Percentiles rank a stretch among this genome's conserved stretches.
phyloP scores from a whole-genome alignment of 2,888 invertebrate species.

The Malthinus seriepunctatus region DNA sequence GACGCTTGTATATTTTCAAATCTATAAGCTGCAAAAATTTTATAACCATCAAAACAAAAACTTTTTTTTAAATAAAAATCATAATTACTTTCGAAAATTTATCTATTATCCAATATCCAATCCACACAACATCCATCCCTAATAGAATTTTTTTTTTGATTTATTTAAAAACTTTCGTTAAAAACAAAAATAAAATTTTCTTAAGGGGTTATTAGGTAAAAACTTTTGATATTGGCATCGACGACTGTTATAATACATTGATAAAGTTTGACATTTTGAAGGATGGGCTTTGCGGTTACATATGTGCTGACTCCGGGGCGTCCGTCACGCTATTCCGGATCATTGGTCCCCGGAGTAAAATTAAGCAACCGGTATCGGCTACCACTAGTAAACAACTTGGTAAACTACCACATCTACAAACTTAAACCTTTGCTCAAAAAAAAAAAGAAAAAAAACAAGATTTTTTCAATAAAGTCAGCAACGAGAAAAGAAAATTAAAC shows the following conservation, averaged over 20 bases:
- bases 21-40: constrained; percentile 24
- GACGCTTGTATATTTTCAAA: constrained; percentile 16
- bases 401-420: constrained; percentile 23
- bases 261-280: constrained; percentile 51
- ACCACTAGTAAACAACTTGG: constrained; percentile 35
- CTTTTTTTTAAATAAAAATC: constrained; percentile 7
- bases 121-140: background rate
- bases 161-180: constrained; percentile 3
- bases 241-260: constrained; percentile 47
- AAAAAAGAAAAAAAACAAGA: constrained; percentile 33
- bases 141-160: background rate
- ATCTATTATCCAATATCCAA: background rate
- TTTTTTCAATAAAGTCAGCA: constrained; percentile 38
- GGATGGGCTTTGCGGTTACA: constrained; percentile 43
- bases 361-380: constrained; percentile 35
- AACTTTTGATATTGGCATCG: constrained; percentile 50
- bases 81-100: background rate
- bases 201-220: constrained; percentile 32
- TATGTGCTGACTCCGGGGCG: constrained; percentile 34
- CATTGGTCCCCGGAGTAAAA: constrained; percentile 40
- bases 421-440: constrained; percentile 20
- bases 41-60: constrained; percentile 10
- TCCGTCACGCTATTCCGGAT: constrained; percentile 32
- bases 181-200: constrained; percentile 29
- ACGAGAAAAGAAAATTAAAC: constrained; percentile 43